Base-by-base conservation (phyloP, 2,888 invertebrate species). In the Iselma pallidipennis region DNA sequence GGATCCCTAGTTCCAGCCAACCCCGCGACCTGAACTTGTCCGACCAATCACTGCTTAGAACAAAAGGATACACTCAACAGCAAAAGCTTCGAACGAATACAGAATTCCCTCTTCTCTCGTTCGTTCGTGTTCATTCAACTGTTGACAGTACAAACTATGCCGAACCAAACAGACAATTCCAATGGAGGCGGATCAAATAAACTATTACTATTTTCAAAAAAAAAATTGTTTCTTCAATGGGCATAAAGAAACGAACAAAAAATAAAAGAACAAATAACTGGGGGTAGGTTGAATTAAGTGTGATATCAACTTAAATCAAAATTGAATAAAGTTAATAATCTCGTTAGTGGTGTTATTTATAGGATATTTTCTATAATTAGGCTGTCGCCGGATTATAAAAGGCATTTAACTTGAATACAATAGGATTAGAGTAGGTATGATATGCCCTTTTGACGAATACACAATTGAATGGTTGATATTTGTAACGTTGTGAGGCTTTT, bases 41-140 rank as follows among this genome's bases (percentile, higher is more conserved):
- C 79, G 80, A 80, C 82, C 82, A 82, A 82, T 82, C 82, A 79
- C 76, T 78, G 78, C 68, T 75, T 81, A 81, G 82, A 82, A 82
- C 82, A 82, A 82, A 80, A 80, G 82, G 80, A 80, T 80, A 80
- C 80, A 80, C 74, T 80, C 79, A 59, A 70, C 68, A 74, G 58
- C 74, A 79, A 78, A 81, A 78, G 77, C 71, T 71, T 59, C 63
- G 61, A 69, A 63, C 67, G 9, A 29, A 29, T 10, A 29, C 31
- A 31, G 23, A 45, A 16, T 37, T 16, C 37, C 37, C 37, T 16
- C 37, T n/a, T n/a, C n/a, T 37, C 16, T 16, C 23, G 23, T 4
- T 45, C n/a, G n/a, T n/a, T n/a, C n/a, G 16, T 19, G 9, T 45
- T 45, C 12, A 23, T 23, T 10, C 16, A 14, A n/a, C n/a, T n/a